phyloP scores from a whole-genome alignment of 1,140 invertebrate species.

The Formica exsecta region DNA sequence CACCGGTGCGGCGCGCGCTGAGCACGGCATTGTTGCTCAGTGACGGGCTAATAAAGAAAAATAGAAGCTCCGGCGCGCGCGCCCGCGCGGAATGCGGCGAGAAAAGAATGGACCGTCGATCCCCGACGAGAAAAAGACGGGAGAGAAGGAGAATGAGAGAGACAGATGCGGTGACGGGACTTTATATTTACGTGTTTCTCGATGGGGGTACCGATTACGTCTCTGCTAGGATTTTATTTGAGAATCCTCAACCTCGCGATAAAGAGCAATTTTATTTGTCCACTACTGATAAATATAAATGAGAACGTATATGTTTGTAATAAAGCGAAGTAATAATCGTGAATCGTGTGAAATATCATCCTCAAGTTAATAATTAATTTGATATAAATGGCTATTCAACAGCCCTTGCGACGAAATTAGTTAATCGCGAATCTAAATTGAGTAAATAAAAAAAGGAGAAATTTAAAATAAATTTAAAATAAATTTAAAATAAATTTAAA shows the following conservation, averaged over 20 bases:
- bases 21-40: constrained; percentile 46
- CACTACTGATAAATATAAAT: constrained; percentile 17
- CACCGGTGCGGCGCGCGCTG: constrained; percentile 18
- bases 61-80: constrained; percentile 62
- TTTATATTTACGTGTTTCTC: constrained; percentile 56
- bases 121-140: background rate
- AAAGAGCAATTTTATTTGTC: constrained; percentile 46
- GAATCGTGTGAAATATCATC: constrained; percentile 7
- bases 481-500: too few relatives aligned
- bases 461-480: background rate
- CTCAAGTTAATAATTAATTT: constrained; percentile 34
- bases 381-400: constrained; percentile 11
- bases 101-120: background rate
- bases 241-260: constrained; percentile 18
- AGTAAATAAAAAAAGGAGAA: background rate
- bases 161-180: constrained; percentile 27
- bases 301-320: background rate
- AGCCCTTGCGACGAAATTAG: constrained; percentile 2
- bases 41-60: constrained; percentile 77
- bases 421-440: background rate
- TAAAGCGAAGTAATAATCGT: background rate
- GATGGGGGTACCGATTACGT: background rate
- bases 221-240: constrained; percentile 39
- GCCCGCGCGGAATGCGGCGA: constrained; percentile 15
- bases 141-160: too few relatives aligned